These are phyloP conservation scores for Troides oblongomaculatus DNA, from an alignment of 2,888 invertebrate genomes.

Conservation along the genomic window DNA sequence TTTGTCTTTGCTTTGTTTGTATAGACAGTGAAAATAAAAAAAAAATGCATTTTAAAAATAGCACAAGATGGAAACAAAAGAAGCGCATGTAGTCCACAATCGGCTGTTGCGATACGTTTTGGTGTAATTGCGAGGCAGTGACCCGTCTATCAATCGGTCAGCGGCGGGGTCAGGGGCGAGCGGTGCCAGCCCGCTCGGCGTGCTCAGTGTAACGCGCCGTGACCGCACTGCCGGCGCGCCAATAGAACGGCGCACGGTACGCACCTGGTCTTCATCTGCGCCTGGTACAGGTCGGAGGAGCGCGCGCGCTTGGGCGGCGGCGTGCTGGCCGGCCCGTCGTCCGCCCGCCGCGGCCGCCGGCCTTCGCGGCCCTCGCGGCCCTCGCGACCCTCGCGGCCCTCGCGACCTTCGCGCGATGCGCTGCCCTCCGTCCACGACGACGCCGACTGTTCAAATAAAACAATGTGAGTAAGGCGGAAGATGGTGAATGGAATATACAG, in stretches of 20 bases:
- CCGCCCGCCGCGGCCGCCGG: conserved; percentile 75
- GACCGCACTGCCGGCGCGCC: background rate
- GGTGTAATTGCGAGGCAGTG: conserved; percentile 11
- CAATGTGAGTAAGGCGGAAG: too few species aligned
- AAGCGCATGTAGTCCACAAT: too few species aligned
- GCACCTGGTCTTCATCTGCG: conserved; percentile 79
- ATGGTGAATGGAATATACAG: too few species aligned
- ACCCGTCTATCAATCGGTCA: conserved; percentile 24
- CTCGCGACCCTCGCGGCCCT: conserved; percentile 61
- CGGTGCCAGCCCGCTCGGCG: background rate
- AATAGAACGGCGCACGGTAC: conserved; percentile 33
- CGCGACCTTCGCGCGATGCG: conserved; percentile 65
- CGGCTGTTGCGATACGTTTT: background rate
- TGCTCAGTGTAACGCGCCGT: conserved; percentile 6
- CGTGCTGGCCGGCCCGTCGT: conserved; percentile 72
- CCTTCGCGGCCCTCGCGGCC: conserved; percentile 59
- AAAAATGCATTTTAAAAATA: too few species aligned
- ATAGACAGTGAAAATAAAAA: too few species aligned
- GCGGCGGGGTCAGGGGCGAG: conserved; percentile 21
- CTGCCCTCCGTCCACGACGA: conserved; percentile 76
- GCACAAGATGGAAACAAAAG: too few species aligned
- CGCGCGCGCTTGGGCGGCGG: conserved; percentile 86
- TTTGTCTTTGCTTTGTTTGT: too few species aligned
- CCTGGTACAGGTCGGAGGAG: conserved; percentile 84
- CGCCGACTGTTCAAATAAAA: conserved; percentile 53